These are phyloP conservation scores for Semicossyphus pulcher DNA, from an alignment of 2,113 vertebrate species.

Conservation along the genomic window DNA sequence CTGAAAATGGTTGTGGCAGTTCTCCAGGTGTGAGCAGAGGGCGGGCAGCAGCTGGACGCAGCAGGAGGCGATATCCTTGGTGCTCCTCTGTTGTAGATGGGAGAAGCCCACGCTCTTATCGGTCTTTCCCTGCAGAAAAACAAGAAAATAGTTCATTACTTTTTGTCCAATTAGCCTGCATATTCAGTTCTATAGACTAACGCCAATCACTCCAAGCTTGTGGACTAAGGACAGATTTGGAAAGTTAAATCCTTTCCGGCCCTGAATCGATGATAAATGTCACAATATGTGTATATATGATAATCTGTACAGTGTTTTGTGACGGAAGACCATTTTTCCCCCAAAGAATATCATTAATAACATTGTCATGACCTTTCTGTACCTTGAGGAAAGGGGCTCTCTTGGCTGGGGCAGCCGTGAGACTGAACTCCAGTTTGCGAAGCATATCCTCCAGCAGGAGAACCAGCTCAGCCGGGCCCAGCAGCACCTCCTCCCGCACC, in stretches of 20 bases:
- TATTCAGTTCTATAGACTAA: too few species aligned
- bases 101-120: constrained; percentile 90
- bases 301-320: too few species aligned
- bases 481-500: constrained; percentile 89
- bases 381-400: constrained; percentile 91
- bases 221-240: neutral
- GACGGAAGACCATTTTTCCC: too few species aligned
- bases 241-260: too few species aligned
- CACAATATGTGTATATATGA: too few species aligned
- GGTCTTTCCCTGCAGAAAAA: constrained; percentile 81
- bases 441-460: constrained; percentile 95
- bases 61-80: constrained; percentile 83
- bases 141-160: neutral
- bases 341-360: too few species aligned
- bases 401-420: constrained; percentile 81
- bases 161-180: too few species aligned
- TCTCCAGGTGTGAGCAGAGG: constrained; percentile 94
- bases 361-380: too few species aligned
- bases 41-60: constrained; percentile 87
- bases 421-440: constrained; percentile 90
- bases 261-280: too few species aligned
- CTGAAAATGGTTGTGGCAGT: constrained; percentile 97
- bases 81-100: constrained; percentile 89
- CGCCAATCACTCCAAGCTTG: neutral
- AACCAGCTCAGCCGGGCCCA: constrained; percentile 91